Conservation (phyloP, 2,888 invertebrate species). For the Pilophorus perplexus region DNA sequence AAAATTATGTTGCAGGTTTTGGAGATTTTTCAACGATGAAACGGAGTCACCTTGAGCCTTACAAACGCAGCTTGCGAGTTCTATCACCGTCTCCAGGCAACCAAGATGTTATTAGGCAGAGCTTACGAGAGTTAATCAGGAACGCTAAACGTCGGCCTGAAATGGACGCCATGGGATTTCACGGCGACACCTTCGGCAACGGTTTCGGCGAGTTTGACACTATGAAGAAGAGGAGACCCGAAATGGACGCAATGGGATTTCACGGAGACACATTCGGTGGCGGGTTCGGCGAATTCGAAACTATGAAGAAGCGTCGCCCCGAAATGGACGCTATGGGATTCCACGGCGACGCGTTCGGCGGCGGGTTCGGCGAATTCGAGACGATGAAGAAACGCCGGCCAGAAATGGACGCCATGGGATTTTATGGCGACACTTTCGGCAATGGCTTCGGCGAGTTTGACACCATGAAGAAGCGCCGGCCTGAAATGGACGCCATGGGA, state of each 20-base stretch:
- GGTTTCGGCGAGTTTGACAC: slow-evolving; percentile 52
- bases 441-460: slow-evolving; percentile 51
- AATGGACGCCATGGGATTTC: slow-evolving; percentile 51
- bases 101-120: slow-evolving; percentile 45
- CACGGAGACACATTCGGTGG: slow-evolving; percentile 51
- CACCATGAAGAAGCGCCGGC: slow-evolving; percentile 49
- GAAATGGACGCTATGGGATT: slow-evolving; percentile 50
- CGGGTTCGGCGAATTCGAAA: slow-evolving; percentile 51
- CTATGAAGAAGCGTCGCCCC: slow-evolving; percentile 50
- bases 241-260: slow-evolving; percentile 50
- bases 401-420: slow-evolving; percentile 50
- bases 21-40: slow-evolving; percentile 51
- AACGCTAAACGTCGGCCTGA: slow-evolving; percentile 48
- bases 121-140: slow-evolving; percentile 47
- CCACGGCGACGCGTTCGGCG: slow-evolving; percentile 51
- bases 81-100: slow-evolving; percentile 42
- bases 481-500: slow-evolving; percentile 50
- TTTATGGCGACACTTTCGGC: slow-evolving; percentile 51
- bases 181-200: slow-evolving; percentile 51
- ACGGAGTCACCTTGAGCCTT: slow-evolving; percentile 39
- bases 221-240: slow-evolving; percentile 48
- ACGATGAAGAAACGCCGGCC: slow-evolving; percentile 51
- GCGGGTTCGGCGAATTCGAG: slow-evolving; percentile 51
- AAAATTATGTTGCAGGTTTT: slow-evolving; percentile 47
- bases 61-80: slow-evolving; percentile 46